Evolutionary conservation across 2,888 invertebrate genomes (phyloP).

Genomic region (Agrotis ipsilon): DNA sequence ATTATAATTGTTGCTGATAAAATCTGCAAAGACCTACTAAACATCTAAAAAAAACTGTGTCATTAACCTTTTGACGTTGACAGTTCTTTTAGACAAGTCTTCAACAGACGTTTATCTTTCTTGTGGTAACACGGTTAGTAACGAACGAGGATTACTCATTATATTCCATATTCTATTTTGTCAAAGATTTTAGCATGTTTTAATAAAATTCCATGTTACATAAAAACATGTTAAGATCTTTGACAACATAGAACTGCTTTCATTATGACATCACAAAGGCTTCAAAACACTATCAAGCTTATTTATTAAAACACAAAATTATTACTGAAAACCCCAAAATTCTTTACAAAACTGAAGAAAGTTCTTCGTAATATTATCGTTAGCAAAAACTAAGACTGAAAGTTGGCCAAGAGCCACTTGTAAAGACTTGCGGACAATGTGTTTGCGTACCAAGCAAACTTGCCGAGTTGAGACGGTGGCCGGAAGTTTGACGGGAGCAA

Average conservation of each 20-base stretch:
- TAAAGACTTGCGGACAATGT: slow-evolving; percentile 67
- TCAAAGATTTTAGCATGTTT: not conserved
- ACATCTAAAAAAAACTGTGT: no score
- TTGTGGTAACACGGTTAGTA: no score
- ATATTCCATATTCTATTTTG: no score
- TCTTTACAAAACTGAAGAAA: slow-evolving; percentile 1
- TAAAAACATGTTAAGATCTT: no score
- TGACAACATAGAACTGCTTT: no score
- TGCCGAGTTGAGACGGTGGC: slow-evolving; percentile 64
- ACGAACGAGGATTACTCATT: not conserved
- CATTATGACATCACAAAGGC: not conserved
- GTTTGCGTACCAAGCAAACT: slow-evolving; percentile 69
- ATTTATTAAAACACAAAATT: not conserved
- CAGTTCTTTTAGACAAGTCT: no score
- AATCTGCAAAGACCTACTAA: no score
- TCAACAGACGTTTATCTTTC: no score
- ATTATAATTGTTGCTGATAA: no score
- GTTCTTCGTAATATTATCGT: slow-evolving; percentile 47
- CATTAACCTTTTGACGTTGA: no score
- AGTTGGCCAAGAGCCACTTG: slow-evolving; percentile 67
- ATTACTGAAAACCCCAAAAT: not conserved
- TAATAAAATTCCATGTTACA: no score
- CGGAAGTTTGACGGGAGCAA: slow-evolving; percentile 67
- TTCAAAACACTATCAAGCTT: not conserved
- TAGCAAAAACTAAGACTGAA: slow-evolving; percentile 60